A percentile compares a stretch with the other conserved stretches of the same genome.
Conservation (phyloP, 2,888 invertebrate genomes). For the Lithophane semibrunnea region DNA sequence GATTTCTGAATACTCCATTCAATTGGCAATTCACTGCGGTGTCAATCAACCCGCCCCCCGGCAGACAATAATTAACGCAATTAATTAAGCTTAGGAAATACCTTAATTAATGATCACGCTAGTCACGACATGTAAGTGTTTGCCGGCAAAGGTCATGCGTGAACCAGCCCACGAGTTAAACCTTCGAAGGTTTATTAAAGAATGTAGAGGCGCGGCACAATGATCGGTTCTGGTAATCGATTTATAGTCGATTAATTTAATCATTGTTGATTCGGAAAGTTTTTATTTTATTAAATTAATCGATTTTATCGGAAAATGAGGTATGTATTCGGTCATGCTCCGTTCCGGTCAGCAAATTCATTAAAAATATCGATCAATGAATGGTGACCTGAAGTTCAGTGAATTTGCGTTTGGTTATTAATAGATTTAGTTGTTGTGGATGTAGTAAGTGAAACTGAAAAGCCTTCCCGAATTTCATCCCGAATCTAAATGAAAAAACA, state of each 20-base stretch:
- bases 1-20: conserved; percentile 50
- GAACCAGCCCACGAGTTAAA: conserved; percentile 68
- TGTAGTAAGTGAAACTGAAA: no score
- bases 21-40: conserved; percentile 66
- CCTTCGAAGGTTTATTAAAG: conserved; percentile 62
- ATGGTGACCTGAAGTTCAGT: background rate
- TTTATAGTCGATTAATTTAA: conserved; percentile 59
- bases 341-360: background rate
- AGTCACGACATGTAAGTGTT: conserved; percentile 79
- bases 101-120: conserved; percentile 77
- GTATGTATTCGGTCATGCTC: conserved; percentile 1
- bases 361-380: background rate
- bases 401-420: background rate
- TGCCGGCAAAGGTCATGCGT: conserved; percentile 75
- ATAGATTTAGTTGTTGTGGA: no score
- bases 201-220: conserved; percentile 56
- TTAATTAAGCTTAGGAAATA: conserved; percentile 81
- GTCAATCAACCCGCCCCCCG: conserved; percentile 69
- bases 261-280: conserved; percentile 52
- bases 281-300: conserved; percentile 51
- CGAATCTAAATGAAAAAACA: no score
- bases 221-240: conserved; percentile 59
- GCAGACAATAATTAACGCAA: conserved; percentile 79
- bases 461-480: no score
- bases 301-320: conserved; percentile 28